These are phyloP conservation scores for Falco peregrinus DNA, from an alignment of 2,797 vertebrate species.

Conservation along the genomic window DNA sequence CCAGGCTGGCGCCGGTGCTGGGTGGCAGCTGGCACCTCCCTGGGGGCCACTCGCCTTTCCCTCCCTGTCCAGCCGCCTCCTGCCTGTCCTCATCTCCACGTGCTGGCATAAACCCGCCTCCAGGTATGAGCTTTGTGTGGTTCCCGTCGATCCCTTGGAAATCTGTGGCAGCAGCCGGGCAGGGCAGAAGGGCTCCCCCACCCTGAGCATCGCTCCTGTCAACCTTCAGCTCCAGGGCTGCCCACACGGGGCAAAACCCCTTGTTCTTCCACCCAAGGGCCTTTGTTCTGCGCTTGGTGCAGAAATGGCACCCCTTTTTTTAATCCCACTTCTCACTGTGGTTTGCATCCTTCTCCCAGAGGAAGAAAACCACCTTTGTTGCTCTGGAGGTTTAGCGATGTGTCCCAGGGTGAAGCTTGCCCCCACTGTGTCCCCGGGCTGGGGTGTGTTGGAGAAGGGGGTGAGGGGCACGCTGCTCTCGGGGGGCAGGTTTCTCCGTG, in stretches of 20 bases:
- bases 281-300: background rate
- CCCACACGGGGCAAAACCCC: rapidly evolving
- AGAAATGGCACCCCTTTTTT: background rate
- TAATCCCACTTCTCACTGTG: background rate
- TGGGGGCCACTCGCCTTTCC: rapidly evolving
- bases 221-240: background rate
- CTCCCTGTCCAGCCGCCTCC: background rate
- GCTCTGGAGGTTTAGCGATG: background rate
- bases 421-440: background rate
- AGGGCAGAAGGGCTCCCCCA: background rate
- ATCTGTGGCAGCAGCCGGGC: rapidly evolving
- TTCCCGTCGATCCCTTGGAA: background rate
- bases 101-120: background rate
- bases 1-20: rapidly evolving
- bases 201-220: rapidly evolving
- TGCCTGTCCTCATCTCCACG: background rate
- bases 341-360: background rate
- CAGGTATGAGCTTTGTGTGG: background rate
- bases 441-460: background rate
- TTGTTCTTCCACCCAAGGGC: background rate
- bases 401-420: background rate
- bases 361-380: background rate
- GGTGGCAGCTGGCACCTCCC: background rate
- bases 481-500: background rate
- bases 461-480: background rate